Evolutionary conservation across 2,797 vertebrate genomes (phyloP).

Genomic region (Tapirus indicus): DNA sequence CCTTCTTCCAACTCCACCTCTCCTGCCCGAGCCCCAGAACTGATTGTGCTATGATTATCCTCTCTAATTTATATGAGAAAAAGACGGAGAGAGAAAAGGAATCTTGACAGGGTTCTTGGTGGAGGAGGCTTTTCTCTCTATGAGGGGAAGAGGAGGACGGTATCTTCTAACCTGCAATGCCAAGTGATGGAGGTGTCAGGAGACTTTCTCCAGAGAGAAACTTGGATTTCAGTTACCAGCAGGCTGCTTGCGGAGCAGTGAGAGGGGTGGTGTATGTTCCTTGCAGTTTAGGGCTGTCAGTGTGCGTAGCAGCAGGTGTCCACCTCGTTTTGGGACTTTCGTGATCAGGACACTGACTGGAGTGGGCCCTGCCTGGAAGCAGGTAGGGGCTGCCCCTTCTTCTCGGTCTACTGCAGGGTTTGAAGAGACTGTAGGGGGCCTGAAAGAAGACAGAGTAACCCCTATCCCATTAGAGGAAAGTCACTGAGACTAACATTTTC

Average conservation of each 20-base stretch:
- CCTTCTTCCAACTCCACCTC: neutral
- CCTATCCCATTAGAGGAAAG: neutral
- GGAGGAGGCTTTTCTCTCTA: neutral
- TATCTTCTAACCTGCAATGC: neutral
- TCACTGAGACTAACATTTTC: neutral
- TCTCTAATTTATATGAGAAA: neutral
- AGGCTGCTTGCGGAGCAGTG: neutral
- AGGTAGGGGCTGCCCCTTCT: neutral
- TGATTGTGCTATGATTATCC: neutral
- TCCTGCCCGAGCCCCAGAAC: neutral
- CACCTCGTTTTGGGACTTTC: neutral
- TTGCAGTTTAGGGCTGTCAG: neutral
- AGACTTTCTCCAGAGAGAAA: neutral
- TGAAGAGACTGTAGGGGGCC: neutral
- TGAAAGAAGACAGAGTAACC: neutral
- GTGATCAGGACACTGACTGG: neutral
- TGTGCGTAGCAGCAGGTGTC: neutral
- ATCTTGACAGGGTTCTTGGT: neutral
- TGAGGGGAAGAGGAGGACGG: no score
- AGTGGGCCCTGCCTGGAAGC: neutral
- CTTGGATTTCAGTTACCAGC: neutral
- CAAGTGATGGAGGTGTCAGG: neutral
- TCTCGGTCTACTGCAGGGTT: neutral
- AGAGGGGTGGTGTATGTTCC: neutral
- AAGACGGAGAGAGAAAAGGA: neutral